Evolutionary conservation across 2,797 vertebrate species (phyloP).

Genomic region (Anabas testudineus): DNA sequence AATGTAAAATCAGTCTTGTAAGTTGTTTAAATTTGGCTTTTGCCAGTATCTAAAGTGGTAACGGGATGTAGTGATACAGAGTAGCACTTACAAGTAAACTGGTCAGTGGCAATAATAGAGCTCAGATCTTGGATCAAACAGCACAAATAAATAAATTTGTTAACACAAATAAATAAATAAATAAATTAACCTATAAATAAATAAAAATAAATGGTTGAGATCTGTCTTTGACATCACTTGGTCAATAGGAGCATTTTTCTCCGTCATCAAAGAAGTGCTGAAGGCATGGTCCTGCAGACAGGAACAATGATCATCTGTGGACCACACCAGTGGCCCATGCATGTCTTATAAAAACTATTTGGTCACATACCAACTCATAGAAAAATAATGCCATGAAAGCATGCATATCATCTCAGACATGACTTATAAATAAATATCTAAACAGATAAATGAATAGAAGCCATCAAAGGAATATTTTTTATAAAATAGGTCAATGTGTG

Average conservation of each 20-base stretch:
- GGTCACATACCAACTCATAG: constrained; percentile 86
- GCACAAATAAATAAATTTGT: constrained; percentile 67
- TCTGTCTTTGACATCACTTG: constrained; percentile 82
- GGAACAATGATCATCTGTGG: constrained; percentile 77
- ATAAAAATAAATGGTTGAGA: constrained; percentile 57
- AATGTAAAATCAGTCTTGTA: constrained; percentile 41
- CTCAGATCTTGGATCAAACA: constrained; percentile 79
- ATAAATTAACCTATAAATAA: constrained; percentile 50
- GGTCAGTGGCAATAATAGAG: constrained; percentile 67
- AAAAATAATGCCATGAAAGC: constrained; percentile 86
- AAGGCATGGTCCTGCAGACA: constrained; percentile 78
- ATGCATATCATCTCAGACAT: constrained; percentile 81
- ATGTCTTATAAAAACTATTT: constrained; percentile 85
- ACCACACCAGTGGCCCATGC: constrained; percentile 74
- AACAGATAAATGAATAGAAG: constrained; percentile 88
- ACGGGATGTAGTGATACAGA: constrained; percentile 36
- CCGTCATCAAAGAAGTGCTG: constrained; percentile 76
- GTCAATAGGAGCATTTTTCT: constrained; percentile 74
- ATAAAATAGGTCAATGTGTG: constrained; percentile 93
- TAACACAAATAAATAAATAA: constrained; percentile 57
- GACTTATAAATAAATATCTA: constrained; percentile 89
- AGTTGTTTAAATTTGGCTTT: constrained; percentile 42
- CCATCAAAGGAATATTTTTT: constrained; percentile 83
- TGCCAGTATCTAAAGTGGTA: constrained; percentile 20
- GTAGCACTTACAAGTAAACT: constrained; percentile 52